These are phyloP conservation scores for Nephila pilipes DNA, from an alignment of 1,140 invertebrate genomes.

Conservation along the genomic window DNA sequence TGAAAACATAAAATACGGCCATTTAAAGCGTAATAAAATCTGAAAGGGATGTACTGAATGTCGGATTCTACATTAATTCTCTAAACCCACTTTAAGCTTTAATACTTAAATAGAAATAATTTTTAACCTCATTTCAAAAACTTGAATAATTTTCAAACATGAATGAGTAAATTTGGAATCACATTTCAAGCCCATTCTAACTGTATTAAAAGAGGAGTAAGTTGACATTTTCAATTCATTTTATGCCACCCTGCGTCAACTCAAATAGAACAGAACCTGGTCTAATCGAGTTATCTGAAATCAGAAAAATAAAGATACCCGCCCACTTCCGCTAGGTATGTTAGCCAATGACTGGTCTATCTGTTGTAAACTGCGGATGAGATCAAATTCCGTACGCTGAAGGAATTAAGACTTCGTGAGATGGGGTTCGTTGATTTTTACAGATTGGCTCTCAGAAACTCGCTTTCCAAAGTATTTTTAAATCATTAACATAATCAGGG, in stretches of 20 bases:
- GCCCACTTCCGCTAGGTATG: conserved; percentile 43
- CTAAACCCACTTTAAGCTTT: no score
- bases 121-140: no score
- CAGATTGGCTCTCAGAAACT: background rate
- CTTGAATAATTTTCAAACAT: background rate
- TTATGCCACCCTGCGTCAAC: background rate
- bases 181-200: background rate
- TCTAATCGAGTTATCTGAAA: conserved; percentile 41
- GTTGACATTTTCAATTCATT: conserved; percentile 31
- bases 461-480: conserved; percentile 15
- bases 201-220: background rate
- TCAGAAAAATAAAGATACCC: conserved; percentile 14
- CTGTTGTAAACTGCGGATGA: background rate
- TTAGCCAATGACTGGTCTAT: conserved; percentile 16
- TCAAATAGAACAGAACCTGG: background rate
- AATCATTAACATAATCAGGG: conserved; percentile 10
- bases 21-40: no score
- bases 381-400: background rate
- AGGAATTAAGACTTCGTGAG: background rate
- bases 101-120: no score
- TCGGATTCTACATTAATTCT: no score
- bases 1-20: no score
- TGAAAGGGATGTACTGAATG: no score
- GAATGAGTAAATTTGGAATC: background rate
- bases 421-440: conserved; percentile 27